These are phyloP conservation scores for Enteromius treurensis DNA, from an alignment of 2,797 vertebrate genomes.

Conservation along the genomic window DNA sequence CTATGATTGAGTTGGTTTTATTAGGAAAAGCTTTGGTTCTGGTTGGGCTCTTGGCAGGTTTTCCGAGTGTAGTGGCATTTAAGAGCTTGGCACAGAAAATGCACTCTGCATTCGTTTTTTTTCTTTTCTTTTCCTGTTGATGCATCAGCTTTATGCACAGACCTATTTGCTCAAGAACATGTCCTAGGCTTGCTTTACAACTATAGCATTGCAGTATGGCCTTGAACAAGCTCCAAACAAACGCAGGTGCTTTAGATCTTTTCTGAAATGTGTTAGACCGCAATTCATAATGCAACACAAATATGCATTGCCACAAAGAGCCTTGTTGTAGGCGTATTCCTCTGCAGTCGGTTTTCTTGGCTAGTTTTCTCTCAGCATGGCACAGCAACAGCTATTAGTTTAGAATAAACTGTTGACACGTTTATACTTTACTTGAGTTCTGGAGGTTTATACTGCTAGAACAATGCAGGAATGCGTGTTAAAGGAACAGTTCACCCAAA, in stretches of 20 bases:
- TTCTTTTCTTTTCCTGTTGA: conserved; percentile 5
- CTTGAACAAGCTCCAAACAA: background rate
- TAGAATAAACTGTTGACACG: background rate
- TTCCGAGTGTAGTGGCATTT: conserved; percentile 35
- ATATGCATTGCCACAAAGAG: background rate
- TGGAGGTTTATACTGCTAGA: background rate
- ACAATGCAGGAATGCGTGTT: background rate
- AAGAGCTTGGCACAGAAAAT: conserved; percentile 44
- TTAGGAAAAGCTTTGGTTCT: conserved; percentile 12
- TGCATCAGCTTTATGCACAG: conserved; percentile 37
- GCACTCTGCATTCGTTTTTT: conserved; percentile 41
- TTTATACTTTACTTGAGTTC: background rate
- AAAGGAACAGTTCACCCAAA: background rate
- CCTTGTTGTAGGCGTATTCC: background rate
- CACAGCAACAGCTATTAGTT: background rate
- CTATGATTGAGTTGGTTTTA: background rate
- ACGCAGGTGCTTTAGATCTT: background rate
- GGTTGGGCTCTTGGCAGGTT: conserved; percentile 13
- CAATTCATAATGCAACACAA: background rate
- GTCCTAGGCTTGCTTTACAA: background rate
- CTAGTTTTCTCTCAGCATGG: conserved; percentile 8
- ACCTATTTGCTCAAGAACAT: background rate
- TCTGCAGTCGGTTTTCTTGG: background rate
- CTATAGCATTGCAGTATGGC: background rate
- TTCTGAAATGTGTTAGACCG: background rate